phyloP scores from a whole-genome alignment of 1,140 invertebrate species.

The Drosophila neocordata region DNA sequence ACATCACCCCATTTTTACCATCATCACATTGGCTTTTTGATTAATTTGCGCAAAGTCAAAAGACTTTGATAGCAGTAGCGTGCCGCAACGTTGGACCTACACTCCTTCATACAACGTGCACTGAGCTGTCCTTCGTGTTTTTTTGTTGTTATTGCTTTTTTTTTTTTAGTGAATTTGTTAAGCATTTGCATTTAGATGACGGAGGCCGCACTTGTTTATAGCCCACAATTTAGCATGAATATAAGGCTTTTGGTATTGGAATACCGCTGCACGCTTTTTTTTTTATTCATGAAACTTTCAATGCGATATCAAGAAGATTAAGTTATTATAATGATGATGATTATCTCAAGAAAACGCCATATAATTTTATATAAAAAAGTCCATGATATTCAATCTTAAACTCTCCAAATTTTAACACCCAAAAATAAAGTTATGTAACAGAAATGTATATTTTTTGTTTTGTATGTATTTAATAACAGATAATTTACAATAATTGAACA shows the following conservation, averaged over 20 bases:
- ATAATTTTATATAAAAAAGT: no score
- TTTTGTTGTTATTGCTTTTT: background rate
- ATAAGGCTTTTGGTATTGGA: background rate
- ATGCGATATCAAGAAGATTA: background rate
- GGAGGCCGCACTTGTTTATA: conserved; percentile 67
- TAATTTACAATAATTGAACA: no score
- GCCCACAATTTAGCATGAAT: conserved; percentile 46
- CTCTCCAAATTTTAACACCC: background rate
- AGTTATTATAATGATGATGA: background rate
- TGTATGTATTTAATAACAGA: no score
- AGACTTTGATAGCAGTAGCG: conserved; percentile 77
- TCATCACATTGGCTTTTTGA: conserved; percentile 48
- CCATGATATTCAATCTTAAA: no score
- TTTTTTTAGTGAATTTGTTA: conserved; percentile 29
- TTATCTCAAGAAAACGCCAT: no score
- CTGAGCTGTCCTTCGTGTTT: conserved; percentile 51
- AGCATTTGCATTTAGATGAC: conserved; percentile 74
- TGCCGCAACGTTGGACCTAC: conserved; percentile 62
- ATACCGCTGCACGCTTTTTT: no score
- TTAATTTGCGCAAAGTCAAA: conserved; percentile 75
- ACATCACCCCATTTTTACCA: no score
- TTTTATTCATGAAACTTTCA: background rate
- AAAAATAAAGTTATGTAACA: background rate
- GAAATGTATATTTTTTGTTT: no score
- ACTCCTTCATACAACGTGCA: background rate